Conservation (phyloP, 1,140 invertebrate genomes). For the Drosophila navojoa region DNA sequence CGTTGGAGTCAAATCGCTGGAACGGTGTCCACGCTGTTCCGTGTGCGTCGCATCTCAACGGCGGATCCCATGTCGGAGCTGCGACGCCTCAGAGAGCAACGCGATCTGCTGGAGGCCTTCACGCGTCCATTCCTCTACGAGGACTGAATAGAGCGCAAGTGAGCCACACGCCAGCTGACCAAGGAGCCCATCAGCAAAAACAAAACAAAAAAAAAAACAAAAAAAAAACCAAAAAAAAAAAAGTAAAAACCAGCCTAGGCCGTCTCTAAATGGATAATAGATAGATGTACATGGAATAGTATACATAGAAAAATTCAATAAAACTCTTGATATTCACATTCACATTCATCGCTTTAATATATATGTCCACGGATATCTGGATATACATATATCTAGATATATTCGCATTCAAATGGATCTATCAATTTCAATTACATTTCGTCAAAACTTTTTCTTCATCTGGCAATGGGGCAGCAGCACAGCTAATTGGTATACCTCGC, state of each 20-base stretch:
- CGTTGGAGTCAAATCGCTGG: constrained; percentile 59
- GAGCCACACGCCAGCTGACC: neutral
- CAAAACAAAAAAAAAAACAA: neutral
- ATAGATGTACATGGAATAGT: neutral
- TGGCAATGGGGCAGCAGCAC: constrained; percentile 75
- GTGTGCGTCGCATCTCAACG: constrained; percentile 38
- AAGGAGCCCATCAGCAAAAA: neutral
- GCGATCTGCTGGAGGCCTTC: constrained; percentile 58
- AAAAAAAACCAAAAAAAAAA: no score
- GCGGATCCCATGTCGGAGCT: constrained; percentile 43
- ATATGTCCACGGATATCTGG: neutral
- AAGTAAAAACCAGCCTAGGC: no score
- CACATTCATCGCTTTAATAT: constrained; percentile 4
- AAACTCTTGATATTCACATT: constrained; percentile 12
- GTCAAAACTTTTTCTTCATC: constrained; percentile 15
- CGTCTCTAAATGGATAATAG: neutral
- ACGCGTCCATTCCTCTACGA: constrained; percentile 59
- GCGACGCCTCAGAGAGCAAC: constrained; percentile 54
- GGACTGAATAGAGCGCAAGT: constrained; percentile 5
- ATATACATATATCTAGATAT: constrained; percentile 7
- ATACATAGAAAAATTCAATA: no score
- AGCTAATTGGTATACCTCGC: constrained; percentile 39
- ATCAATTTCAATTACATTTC: constrained; percentile 14
- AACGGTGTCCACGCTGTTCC: constrained; percentile 55
- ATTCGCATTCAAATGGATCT: constrained; percentile 42